Conservation (phyloP, 2,113 vertebrate genomes). For the Tragelaphus scriptus region DNA sequence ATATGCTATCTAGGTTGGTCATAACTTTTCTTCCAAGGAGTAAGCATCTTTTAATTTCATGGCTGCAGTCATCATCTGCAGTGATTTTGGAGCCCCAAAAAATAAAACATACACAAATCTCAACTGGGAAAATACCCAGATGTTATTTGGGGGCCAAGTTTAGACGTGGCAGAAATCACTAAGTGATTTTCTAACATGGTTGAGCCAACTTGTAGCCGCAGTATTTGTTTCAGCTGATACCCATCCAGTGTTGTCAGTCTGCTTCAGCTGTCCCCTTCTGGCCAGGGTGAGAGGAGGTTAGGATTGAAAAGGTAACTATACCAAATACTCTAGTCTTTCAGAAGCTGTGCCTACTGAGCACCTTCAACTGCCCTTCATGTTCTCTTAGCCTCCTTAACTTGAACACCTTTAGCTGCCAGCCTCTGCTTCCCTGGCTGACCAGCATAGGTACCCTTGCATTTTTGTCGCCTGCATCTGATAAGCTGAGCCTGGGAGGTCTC, state of each 20-base stretch:
- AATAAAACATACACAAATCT: neutral
- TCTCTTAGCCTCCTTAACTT: neutral
- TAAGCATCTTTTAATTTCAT: no score
- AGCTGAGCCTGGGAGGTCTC: neutral
- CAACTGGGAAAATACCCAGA: neutral
- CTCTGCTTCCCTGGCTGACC: neutral
- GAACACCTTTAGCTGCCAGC: neutral
- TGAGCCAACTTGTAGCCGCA: neutral
- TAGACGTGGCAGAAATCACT: neutral
- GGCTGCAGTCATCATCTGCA: no score
- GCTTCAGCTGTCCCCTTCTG: neutral
- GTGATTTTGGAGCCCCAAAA: no score
- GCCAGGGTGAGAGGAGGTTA: neutral
- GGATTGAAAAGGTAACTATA: neutral
- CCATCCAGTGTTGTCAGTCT: neutral
- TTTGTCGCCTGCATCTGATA: neutral
- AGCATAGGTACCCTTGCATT: rapidly evolving
- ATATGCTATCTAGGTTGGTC: no score
- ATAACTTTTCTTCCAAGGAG: no score
- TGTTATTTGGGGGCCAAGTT: neutral
- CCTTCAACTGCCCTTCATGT: neutral
- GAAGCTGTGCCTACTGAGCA: neutral
- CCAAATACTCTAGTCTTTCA: neutral
- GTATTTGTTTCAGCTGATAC: neutral
- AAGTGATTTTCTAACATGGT: neutral